A percentile compares a stretch with the other conserved stretches of the same genome.
Conservation (phyloP, 2,113 vertebrate species). For the Elgaria multicarinata region DNA sequence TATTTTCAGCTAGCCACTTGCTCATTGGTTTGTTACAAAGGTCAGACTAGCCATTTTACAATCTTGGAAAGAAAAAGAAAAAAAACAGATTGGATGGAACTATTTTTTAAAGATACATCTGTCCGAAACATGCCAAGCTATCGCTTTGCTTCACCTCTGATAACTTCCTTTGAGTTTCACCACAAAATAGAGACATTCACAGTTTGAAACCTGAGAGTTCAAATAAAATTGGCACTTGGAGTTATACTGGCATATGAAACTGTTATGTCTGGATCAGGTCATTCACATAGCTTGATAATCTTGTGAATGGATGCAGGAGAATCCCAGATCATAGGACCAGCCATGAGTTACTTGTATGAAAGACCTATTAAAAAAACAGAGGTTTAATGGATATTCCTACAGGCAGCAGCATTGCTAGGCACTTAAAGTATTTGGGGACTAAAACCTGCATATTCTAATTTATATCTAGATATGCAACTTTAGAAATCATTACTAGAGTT, state of each 20-base stretch:
- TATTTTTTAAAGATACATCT: neutral
- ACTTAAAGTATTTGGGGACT: too few species aligned
- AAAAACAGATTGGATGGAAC: neutral
- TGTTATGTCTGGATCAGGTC: neutral
- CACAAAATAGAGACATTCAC: neutral
- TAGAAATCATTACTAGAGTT: too few species aligned
- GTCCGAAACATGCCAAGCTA: neutral
- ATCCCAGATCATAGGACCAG: neutral
- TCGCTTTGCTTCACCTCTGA: neutral
- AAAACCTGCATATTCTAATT: too few species aligned
- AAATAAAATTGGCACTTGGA: neutral
- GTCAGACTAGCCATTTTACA: neutral
- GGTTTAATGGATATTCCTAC: neutral
- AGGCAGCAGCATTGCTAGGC: too few species aligned
- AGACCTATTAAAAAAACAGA: neutral
- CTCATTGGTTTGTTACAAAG: neutral
- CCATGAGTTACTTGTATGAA: neutral
- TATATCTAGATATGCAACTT: too few species aligned
- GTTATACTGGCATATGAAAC: neutral
- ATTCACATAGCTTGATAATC: neutral
- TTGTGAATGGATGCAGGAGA: neutral
- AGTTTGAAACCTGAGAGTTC: rapidly evolving
- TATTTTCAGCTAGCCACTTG: neutral
- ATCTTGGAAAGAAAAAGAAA: neutral
- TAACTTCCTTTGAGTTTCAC: neutral